Evolutionary conservation across 92 coral and sea anemone genomes (phyloP).

Genomic region (Phymanthus crucifer): DNA sequence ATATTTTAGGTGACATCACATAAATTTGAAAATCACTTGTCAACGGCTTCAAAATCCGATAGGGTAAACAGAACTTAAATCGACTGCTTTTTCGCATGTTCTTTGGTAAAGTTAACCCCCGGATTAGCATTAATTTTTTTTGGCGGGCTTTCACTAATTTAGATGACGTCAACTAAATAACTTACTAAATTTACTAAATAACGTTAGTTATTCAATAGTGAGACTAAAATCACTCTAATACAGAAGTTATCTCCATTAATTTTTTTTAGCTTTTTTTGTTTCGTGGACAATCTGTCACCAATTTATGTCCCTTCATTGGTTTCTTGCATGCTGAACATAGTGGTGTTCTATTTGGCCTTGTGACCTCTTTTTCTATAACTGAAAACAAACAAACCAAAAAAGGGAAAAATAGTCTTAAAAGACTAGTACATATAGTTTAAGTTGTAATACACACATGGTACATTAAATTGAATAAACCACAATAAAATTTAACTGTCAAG

Average conservation of each 20-base stretch:
- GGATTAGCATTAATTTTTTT: too few species aligned
- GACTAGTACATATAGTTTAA: conserved; percentile 10
- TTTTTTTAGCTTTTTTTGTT: too few species aligned
- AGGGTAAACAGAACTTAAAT: background rate
- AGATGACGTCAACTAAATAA: too few species aligned
- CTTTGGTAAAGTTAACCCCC: too few species aligned
- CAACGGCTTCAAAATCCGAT: background rate
- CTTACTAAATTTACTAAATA: too few species aligned
- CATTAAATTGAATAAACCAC: background rate
- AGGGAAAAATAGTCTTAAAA: background rate
- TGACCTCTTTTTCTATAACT: conserved; percentile 29
- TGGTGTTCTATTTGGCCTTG: background rate
- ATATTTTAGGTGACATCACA: too few species aligned
- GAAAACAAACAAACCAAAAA: conserved; percentile 8
- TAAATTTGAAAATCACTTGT: too few species aligned
- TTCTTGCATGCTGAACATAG: conserved; percentile 42
- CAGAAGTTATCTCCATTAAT: too few species aligned
- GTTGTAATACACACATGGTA: conserved; percentile 1
- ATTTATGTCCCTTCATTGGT: conserved; percentile 55
- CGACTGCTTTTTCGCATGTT: conserved; percentile 1
- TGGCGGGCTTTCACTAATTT: too few species aligned
- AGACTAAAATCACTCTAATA: too few species aligned
- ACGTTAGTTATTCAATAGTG: too few species aligned
- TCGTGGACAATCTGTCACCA: conserved; percentile 47
- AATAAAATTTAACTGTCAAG: too few species aligned